Percentiles rank a stretch among this genome's conserved stretches.
phyloP scores from a whole-genome alignment of 2,797 vertebrate species.

The Mus caroli region DNA sequence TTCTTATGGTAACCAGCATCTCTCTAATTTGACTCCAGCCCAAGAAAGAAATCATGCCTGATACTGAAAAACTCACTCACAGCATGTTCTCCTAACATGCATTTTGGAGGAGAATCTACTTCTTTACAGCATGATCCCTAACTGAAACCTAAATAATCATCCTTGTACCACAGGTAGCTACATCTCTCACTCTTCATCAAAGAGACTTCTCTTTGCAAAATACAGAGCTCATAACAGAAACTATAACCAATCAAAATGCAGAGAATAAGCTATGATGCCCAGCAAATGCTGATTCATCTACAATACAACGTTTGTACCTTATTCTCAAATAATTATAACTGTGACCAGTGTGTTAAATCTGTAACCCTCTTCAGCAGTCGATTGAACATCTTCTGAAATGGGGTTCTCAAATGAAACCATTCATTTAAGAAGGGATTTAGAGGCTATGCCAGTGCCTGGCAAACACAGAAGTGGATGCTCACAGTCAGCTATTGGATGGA shows the following conservation, averaged over 20 bases:
- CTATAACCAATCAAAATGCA: background rate
- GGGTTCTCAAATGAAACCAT: background rate
- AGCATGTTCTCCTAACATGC: no score
- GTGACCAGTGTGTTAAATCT: background rate
- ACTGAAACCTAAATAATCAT: background rate
- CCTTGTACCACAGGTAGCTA: background rate
- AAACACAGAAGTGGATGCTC: no score
- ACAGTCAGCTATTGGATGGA: no score
- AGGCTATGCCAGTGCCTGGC: no score
- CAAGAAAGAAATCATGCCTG: background rate
- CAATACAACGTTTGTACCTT: background rate
- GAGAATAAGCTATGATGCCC: background rate
- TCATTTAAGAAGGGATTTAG: background rate
- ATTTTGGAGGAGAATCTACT: background rate
- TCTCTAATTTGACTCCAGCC: background rate
- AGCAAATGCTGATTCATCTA: background rate
- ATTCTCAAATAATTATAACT: background rate
- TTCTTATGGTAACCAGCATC: background rate
- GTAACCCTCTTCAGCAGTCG: background rate
- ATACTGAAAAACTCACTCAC: background rate
- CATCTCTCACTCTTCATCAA: background rate
- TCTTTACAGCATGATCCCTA: background rate
- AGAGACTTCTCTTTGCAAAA: background rate
- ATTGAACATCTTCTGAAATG: background rate
- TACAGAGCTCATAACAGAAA: background rate